Evolutionary conservation across 2,888 invertebrate species (phyloP), one percentile per base, ranked within the genome.

Genomic region (Scelioninae gen. 1): DNA sequence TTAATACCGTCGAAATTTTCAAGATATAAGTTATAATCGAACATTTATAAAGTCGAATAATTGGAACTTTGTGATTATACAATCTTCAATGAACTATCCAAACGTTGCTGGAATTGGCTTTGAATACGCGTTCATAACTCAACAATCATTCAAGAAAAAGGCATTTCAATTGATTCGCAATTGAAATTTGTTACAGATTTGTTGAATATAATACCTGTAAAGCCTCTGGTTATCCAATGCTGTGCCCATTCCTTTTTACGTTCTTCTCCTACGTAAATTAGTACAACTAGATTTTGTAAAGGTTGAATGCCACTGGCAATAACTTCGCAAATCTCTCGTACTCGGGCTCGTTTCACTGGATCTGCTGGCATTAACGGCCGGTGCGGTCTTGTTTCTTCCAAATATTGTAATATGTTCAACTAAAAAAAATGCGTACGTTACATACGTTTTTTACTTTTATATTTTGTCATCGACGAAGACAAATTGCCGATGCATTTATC

Each of bases 231-330:
- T 85, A 99, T 98, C 97, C 97, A 98, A 92, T 97, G 96, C 88
- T 97, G 96, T 0, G 97, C 97, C 98, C 98, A 99, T 91, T 97
- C 97, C 88, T 96, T 96, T 91, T 97, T 96, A 92, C 97, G 96
- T 88, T 97, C 97, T 90, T 97, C 97, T 1, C 97, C 97, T 16
- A 97, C 97, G 87, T 96, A 95, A 87, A 97, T 96, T 10, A 98
- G 93, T 5, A 98, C 97, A 84, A 95, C 95, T 51, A 98, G 93
- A 93, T 99, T 99, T 93, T 99, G 99, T 45, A 99, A 93, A 0
- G 99, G 99, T 92, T 99, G 99, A 88, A 99, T 98, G 49, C 98
- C 98, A 23, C 98, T 96, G 23, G 96, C 96, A 89, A 99, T 98
- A 4, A 96, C 95, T 93, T 98, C 98, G 91, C 97, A 97, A 84